These are phyloP conservation scores for Calameuta pallipes DNA, from an alignment of 2,888 invertebrate species.

Conservation along the genomic window DNA sequence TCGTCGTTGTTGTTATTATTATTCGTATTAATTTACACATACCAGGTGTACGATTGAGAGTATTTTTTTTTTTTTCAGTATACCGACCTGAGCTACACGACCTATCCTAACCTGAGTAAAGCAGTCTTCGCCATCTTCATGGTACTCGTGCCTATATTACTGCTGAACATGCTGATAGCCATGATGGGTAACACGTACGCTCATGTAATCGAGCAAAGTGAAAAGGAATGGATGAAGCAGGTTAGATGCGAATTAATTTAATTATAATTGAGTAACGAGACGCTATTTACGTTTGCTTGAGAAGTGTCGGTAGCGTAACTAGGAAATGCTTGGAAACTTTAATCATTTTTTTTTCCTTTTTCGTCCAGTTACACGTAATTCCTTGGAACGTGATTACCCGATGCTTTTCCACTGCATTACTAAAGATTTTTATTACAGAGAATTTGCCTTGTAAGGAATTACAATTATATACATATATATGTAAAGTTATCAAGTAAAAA, in stretches of 20 bases:
- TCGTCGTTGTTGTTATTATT: background rate
- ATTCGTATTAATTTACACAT: too few species aligned
- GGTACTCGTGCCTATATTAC: slow-evolving; percentile 96
- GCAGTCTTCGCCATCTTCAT: slow-evolving; percentile 97
- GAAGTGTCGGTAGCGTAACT: too few species aligned
- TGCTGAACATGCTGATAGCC: slow-evolving; percentile 98
- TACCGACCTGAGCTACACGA: slow-evolving; percentile 87
- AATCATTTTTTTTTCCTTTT: background rate
- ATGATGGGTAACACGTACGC: slow-evolving; percentile 99
- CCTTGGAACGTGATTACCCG: background rate
- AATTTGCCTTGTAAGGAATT: too few species aligned
- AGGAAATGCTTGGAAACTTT: background rate
- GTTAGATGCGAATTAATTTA: slow-evolving; percentile 60
- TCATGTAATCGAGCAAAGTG: slow-evolving; percentile 96
- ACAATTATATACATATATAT: too few species aligned
- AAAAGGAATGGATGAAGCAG: slow-evolving; percentile 99
- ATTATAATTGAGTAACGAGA: background rate
- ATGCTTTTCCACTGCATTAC: too few species aligned
- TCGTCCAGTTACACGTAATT: background rate
- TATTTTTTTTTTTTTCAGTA: slow-evolving; percentile 76
- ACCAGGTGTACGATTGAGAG: background rate
- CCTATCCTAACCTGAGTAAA: slow-evolving; percentile 92
- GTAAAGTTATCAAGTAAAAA: too few species aligned
- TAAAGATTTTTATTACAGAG: too few species aligned
- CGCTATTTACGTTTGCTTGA: background rate